Conservation (phyloP, 2,888 invertebrate species). For the Himalopsyche anomala region DNA sequence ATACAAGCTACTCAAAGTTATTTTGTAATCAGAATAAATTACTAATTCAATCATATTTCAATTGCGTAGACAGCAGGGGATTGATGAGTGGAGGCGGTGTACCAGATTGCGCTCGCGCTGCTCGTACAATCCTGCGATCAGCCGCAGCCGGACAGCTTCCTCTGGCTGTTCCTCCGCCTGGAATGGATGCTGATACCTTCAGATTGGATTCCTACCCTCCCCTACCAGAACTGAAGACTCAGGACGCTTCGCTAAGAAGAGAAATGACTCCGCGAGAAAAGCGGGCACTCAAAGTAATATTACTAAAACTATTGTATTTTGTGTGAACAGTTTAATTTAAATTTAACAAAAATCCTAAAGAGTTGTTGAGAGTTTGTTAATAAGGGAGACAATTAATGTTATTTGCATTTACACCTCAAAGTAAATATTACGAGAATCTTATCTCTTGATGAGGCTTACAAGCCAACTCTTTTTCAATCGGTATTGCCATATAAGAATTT, state of each 20-base stretch:
- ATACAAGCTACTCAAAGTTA: too few species aligned
- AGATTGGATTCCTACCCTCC: constrained; percentile 62
- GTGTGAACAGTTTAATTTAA: not conserved
- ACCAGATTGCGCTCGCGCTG: constrained; percentile 94
- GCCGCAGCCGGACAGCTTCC: constrained; percentile 90
- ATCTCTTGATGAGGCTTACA: too few species aligned
- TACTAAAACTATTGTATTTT: not conserved
- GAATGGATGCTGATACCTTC: constrained; percentile 69
- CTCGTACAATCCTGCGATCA: constrained; percentile 94
- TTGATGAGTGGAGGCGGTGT: constrained; percentile 98
- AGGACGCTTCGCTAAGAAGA: constrained; percentile 70
- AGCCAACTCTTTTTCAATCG: too few species aligned
- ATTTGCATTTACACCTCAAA: too few species aligned
- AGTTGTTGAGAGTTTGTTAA: too few species aligned
- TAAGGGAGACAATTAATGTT: too few species aligned
- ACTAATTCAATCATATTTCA: not conserved
- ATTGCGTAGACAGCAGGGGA: constrained; percentile 88
- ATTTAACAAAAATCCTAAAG: too few species aligned
- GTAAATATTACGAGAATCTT: too few species aligned
- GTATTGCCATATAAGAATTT: too few species aligned
- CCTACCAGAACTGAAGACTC: constrained; percentile 72
- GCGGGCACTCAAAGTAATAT: constrained; percentile 76
- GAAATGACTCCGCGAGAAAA: constrained; percentile 76
- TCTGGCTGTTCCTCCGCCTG: constrained; percentile 91
- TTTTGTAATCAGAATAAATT: not conserved